A percentile compares a stretch with the other conserved stretches of the same genome.
These are phyloP conservation scores for Herminia tarsipennalis DNA, from an alignment of 2,888 invertebrate species.

Conservation along the genomic window DNA sequence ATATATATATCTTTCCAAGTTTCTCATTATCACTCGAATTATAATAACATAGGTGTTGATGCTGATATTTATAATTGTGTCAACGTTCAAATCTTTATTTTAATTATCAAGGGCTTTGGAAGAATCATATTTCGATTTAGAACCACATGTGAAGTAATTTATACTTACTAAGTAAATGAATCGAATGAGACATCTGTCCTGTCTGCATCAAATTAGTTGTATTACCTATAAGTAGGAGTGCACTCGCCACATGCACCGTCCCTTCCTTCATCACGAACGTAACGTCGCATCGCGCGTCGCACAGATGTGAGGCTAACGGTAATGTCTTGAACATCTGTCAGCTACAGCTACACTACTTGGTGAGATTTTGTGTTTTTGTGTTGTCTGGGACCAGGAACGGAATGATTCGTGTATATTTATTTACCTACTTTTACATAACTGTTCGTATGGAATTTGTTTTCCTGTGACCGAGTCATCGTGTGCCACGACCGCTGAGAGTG, in stretches of 20 bases:
- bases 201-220: slow-evolving; percentile 2
- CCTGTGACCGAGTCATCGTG: neutral
- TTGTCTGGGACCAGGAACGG: neutral
- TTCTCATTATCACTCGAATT: no score
- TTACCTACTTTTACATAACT: neutral
- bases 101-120: no score
- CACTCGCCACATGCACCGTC: no score
- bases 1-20: no score
- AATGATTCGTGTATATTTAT: neutral
- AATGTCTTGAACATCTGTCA: slow-evolving; percentile 8
- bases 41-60: no score
- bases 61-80: no score
- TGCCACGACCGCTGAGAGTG: no score
- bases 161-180: neutral
- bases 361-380: neutral
- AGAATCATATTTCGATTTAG: neutral
- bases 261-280: neutral
- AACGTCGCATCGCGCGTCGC: neutral
- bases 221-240: no score
- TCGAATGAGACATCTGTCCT: neutral
- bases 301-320: slow-evolving; percentile 7
- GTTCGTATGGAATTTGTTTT: neutral
- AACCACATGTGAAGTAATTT: neutral
- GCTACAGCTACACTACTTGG: neutral
- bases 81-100: no score